Conservation (phyloP, 2,113 vertebrate genomes). For the Rutilus rutilus region DNA sequence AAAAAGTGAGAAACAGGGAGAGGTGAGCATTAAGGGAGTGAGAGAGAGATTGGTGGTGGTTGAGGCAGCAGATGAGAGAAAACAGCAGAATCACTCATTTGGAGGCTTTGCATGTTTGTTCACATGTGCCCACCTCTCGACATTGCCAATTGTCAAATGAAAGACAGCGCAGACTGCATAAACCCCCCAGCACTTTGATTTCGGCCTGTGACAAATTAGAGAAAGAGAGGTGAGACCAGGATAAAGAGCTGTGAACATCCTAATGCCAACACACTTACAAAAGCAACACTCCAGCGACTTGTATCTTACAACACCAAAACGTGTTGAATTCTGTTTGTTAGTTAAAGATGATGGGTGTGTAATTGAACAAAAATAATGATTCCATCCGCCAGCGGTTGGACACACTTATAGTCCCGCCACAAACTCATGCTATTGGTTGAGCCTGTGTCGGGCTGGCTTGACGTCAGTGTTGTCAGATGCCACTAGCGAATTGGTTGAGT, state of each 20-base stretch:
- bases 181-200: slow-evolving; percentile 70
- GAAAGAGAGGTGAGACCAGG: not conserved
- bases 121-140: slow-evolving; percentile 55
- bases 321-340: not conserved
- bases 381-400: not conserved
- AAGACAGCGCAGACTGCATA: slow-evolving; percentile 40
- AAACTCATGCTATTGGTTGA: not conserved
- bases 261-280: not conserved
- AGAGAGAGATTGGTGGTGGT: not conserved
- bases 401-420: not conserved
- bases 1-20: not conserved
- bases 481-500: too few relatives aligned
- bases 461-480: not conserved
- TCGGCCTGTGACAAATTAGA: slow-evolving; percentile 65
- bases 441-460: not conserved
- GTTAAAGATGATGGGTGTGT: not conserved
- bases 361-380: not conserved
- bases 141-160: slow-evolving; percentile 62
- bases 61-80: slow-evolving; percentile 18
- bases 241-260: not conserved
- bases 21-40: not conserved
- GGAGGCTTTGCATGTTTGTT: slow-evolving; percentile 58
- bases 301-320: slow-evolving; percentile 2
- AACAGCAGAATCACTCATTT: slow-evolving; percentile 49
- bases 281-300: not conserved